Percentiles rank a stretch among this genome's conserved stretches.
Conservation (phyloP, 2,113 vertebrate species). For the Otis tarda region DNA sequence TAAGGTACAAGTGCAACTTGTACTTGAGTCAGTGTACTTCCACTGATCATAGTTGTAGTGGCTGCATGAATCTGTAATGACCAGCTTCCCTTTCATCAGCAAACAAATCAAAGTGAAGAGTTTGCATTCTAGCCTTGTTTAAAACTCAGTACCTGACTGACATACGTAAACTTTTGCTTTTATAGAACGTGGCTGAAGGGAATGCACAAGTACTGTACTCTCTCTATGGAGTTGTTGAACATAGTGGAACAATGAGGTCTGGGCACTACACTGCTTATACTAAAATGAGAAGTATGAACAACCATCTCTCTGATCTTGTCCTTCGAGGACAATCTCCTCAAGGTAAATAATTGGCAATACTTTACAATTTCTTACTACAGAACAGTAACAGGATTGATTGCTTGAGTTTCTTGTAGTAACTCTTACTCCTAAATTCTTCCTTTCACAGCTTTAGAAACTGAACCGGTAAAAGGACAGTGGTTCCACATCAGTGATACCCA, state of each 20-base stretch:
- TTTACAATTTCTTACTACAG: neutral
- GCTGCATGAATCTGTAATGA: neutral
- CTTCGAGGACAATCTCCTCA: constrained; percentile 69
- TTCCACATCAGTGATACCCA: constrained; percentile 93
- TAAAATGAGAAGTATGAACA: constrained; percentile 78
- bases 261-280: constrained; percentile 97
- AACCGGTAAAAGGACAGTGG: constrained; percentile 85
- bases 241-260: constrained; percentile 95
- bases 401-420: neutral
- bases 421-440: neutral
- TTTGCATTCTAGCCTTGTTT: neutral
- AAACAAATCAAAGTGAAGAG: neutral
- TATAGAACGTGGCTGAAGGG: constrained; percentile 82
- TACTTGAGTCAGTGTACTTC: neutral
- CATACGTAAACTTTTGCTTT: neutral
- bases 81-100: neutral
- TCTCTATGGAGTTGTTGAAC: constrained; percentile 94
- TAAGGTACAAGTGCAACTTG: neutral
- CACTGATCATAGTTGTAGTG: accelerated
- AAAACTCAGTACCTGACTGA: neutral
- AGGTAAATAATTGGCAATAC: constrained; percentile 66
- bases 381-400: neutral
- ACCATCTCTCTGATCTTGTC: constrained; percentile 66
- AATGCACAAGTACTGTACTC: constrained; percentile 82
- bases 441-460: constrained; percentile 68